Conservation (phyloP, 2,888 invertebrate species). For the Sinotaia quadrata region DNA sequence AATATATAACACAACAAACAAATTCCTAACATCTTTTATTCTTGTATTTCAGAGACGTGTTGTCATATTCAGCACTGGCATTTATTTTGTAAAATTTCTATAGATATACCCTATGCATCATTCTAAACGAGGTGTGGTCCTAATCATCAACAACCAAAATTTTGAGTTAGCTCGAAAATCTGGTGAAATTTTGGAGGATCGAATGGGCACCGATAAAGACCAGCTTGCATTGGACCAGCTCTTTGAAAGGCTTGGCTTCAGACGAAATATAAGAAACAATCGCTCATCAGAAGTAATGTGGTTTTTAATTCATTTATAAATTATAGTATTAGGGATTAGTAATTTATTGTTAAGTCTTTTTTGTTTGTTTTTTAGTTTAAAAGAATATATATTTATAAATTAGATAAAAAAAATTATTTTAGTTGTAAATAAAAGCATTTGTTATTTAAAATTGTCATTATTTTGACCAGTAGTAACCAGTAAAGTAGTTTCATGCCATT, state of each 20-base stretch:
- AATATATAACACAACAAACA: too few relatives aligned
- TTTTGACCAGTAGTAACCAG: too few relatives aligned
- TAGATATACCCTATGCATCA: not conserved
- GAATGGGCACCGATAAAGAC: not conserved
- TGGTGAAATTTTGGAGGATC: not conserved
- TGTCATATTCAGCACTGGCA: too few relatives aligned
- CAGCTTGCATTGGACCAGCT: not conserved
- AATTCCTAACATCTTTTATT: too few relatives aligned
- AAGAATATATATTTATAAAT: not conserved
- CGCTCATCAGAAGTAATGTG: not conserved
- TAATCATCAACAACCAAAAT: not conserved
- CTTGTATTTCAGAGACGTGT: too few relatives aligned
- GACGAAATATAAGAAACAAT: not conserved
- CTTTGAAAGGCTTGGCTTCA: not conserved
- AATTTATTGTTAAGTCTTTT: not conserved
- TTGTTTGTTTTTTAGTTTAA: not conserved
- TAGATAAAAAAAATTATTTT: not conserved
- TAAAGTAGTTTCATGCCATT: too few relatives aligned
- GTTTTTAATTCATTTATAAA: not conserved
- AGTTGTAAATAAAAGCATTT: too few relatives aligned
- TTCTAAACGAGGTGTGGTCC: not conserved
- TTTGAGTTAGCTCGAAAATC: not conserved
- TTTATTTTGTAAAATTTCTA: too few relatives aligned
- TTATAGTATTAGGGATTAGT: not conserved
- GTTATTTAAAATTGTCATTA: too few relatives aligned